A percentile compares a stretch with the other conserved stretches of the same genome.
Evolutionary conservation across 2,113 vertebrate species (phyloP).

Genomic region (Salvelinus namaycush): DNA sequence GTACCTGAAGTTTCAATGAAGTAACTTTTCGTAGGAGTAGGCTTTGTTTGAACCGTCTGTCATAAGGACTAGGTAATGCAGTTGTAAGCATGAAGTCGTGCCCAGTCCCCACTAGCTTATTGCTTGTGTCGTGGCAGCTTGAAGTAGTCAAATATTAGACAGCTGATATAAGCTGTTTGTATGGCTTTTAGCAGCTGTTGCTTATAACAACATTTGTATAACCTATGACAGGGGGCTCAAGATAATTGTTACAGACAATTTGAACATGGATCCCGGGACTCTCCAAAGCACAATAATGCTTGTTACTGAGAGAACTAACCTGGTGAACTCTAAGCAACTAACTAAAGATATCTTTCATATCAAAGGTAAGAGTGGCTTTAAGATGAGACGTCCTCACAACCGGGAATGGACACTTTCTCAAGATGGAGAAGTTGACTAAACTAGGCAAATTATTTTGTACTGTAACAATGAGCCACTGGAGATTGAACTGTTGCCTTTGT

Average conservation of each 20-base stretch:
- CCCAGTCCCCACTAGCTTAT: neutral
- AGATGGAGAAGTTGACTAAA: neutral
- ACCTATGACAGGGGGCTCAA: too few relatives aligned
- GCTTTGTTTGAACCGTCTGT: neutral
- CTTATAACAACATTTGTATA: too few relatives aligned
- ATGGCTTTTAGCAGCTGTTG: neutral
- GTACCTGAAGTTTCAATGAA: slow-evolving; percentile 79
- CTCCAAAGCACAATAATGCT: neutral
- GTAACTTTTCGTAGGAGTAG: neutral
- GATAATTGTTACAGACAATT: neutral
- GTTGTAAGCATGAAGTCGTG: neutral
- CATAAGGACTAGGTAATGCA: neutral
- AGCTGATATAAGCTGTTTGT: neutral
- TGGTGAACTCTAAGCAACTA: neutral
- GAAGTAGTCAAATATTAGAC: neutral
- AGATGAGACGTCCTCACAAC: neutral
- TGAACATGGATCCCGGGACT: neutral
- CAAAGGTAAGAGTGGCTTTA: neutral
- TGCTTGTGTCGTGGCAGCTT: neutral
- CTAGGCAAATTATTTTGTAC: neutral
- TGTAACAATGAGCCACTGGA: slow-evolving; percentile 18
- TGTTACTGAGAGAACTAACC: neutral
- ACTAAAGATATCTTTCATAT: too few relatives aligned
- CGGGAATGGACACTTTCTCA: neutral
- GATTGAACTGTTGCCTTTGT: slow-evolving; percentile 28